These are phyloP conservation scores for Pentamera pediparva DNA, from an alignment of 53 echinoderm and acorn worm genomes.

Conservation along the genomic window DNA sequence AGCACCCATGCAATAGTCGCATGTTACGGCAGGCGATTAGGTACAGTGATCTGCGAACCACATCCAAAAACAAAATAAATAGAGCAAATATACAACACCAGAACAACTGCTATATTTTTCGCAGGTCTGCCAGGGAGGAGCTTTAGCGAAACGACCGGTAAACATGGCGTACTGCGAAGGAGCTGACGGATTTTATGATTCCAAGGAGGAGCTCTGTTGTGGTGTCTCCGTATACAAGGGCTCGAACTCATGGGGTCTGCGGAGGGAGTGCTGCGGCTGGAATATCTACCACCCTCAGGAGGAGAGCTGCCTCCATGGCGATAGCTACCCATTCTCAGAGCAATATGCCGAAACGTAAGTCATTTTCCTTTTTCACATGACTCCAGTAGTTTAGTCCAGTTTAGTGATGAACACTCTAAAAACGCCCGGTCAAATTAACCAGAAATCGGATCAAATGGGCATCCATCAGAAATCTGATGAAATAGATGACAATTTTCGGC, in stretches of 20 bases:
- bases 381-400: not conserved
- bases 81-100: too few relatives aligned
- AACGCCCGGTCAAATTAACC: too few relatives aligned
- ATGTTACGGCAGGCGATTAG: too few relatives aligned
- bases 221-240: not conserved
- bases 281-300: not conserved
- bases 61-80: too few relatives aligned
- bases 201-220: not conserved
- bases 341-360: not conserved
- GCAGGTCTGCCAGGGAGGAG: constrained; percentile 6
- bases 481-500: not conserved
- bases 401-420: too few relatives aligned
- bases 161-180: constrained; percentile 1
- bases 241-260: not conserved
- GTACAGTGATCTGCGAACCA: too few relatives aligned
- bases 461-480: not conserved
- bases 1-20: too few relatives aligned
- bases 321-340: constrained; percentile 19
- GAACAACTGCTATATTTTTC: too few relatives aligned
- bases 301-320: constrained; percentile 18
- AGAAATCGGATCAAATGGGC: too few relatives aligned
- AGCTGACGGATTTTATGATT: not conserved
- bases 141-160: not conserved
- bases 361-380: not conserved
- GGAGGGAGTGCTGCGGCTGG: constrained; percentile 33